phyloP scores from a whole-genome alignment of 2,797 vertebrate species.

The Rhincodon typus region DNA sequence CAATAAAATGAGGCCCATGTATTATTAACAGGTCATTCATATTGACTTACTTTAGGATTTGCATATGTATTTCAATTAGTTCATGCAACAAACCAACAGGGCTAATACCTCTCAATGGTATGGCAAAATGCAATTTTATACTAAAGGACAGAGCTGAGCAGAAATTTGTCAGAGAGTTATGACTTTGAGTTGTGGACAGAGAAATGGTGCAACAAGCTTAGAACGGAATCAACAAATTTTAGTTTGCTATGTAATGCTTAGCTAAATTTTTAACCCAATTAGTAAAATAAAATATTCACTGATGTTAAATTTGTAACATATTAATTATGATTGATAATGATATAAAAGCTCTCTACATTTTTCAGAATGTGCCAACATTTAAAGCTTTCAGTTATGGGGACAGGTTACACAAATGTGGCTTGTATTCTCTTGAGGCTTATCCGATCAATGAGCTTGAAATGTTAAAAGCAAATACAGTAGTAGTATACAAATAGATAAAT shows the following conservation, averaged over 20 bases:
- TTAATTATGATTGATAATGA: neutral
- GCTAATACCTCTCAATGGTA: neutral
- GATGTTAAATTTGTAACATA: conserved; percentile 2
- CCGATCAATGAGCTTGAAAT: neutral
- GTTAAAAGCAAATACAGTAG: neutral
- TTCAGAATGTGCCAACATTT: neutral
- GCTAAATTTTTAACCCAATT: neutral
- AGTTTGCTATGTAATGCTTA: neutral
- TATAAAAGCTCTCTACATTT: neutral
- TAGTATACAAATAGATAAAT: neutral
- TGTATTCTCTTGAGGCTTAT: neutral
- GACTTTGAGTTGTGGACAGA: too few relatives aligned
- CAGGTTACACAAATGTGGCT: neutral
- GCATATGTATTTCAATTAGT: neutral
- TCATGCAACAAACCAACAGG: neutral
- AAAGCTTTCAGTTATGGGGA: neutral
- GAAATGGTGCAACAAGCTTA: neutral
- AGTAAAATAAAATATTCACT: neutral
- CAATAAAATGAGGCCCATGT: conserved; percentile 24
- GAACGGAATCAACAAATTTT: conserved; percentile 5
- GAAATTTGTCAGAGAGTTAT: too few relatives aligned
- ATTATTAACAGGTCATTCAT: conserved; percentile 27
- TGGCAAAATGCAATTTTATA: neutral
- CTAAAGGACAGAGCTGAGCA: neutral
- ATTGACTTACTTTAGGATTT: conserved; percentile 11